phyloP scores from a whole-genome alignment of 2,797 vertebrate genomes.

The Falco biarmicus region DNA sequence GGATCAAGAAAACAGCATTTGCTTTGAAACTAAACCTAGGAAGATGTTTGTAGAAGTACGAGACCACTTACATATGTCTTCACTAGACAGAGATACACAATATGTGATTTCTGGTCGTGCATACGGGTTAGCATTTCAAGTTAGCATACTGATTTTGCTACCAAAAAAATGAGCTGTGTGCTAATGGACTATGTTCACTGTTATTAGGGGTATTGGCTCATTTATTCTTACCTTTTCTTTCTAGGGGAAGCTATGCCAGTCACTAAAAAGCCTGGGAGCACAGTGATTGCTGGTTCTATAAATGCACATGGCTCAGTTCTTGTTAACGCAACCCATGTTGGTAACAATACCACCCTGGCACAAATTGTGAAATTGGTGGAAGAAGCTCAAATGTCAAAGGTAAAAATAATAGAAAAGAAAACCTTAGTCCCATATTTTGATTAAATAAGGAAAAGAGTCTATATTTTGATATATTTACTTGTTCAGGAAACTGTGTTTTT shows the following conservation, averaged over 20 bases:
- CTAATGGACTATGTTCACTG: not conserved
- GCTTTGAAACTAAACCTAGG: not conserved
- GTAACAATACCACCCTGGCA: constrained; percentile 90
- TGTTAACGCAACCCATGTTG: constrained; percentile 92
- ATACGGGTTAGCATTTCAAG: not conserved
- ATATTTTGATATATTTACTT: not conserved
- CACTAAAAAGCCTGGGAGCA: constrained; percentile 89
- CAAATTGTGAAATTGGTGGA: constrained; percentile 96
- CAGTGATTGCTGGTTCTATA: constrained; percentile 94
- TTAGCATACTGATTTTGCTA: not conserved
- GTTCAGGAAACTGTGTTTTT: not conserved
- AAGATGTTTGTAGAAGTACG: not conserved
- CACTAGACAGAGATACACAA: not conserved
- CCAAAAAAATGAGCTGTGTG: not conserved
- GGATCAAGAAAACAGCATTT: not conserved
- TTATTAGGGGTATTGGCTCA: not conserved
- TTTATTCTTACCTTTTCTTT: not conserved
- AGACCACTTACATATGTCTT: not conserved
- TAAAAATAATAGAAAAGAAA: constrained; percentile 49
- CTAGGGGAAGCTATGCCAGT: constrained; percentile 97
- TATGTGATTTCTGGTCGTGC: not conserved
- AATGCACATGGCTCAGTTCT: constrained; percentile 92
- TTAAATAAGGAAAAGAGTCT: not conserved
- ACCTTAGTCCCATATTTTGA: not conserved
- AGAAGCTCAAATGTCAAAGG: constrained; percentile 97